Evolutionary conservation across 2,797 vertebrate species (phyloP), one percentile per base, ranked within the genome.

Genomic region (Glossophaga mutica): DNA sequence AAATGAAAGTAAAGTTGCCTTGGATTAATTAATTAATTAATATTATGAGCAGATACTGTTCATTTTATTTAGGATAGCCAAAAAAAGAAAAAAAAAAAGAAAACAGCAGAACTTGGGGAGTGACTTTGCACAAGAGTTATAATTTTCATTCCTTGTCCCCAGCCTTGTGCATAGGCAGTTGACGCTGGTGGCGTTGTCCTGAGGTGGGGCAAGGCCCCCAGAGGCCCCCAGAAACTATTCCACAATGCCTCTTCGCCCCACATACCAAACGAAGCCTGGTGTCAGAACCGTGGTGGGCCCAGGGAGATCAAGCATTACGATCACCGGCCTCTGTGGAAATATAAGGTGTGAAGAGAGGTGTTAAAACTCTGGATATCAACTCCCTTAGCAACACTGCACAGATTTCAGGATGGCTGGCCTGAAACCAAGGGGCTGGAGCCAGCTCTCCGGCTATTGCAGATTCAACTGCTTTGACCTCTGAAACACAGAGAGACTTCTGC

Each of bases 11-110:
- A 74, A 83, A 73, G 59, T n/a, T 34, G 16, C 24, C 19, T n/a
- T 4, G 34, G 50, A 48, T 92, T 96, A 82, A 68, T 86, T 44
- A 82, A 68, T 86, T 44, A 86, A 87, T 94, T 59, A 87, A 79
- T 84, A 29, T 24, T 68, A 1, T 37, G 46, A 57, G 18, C 32
- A 92, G 32, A 82, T 86, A 76, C 8, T 67, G 6, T 85, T 67
- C 16, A 19, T 37, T 96, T 95, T 90, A 59, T 90, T 90, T 44
- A 82, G 24, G 57, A 87, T 70, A 78, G 18, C 34, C 19, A 65
- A 37, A 52, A 37, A 1, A 26, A 12, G 29, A 39, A 39, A 39
- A 39, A 39, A 39, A 39, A 39, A 39, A 7, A 71, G 15, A 24
- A 42, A 48, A 39, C 22, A 22, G 12, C 8, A 32, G 76, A 21